Evolutionary conservation across 2,797 vertebrate genomes (phyloP).

Genomic region (Caiman crocodilus): DNA sequence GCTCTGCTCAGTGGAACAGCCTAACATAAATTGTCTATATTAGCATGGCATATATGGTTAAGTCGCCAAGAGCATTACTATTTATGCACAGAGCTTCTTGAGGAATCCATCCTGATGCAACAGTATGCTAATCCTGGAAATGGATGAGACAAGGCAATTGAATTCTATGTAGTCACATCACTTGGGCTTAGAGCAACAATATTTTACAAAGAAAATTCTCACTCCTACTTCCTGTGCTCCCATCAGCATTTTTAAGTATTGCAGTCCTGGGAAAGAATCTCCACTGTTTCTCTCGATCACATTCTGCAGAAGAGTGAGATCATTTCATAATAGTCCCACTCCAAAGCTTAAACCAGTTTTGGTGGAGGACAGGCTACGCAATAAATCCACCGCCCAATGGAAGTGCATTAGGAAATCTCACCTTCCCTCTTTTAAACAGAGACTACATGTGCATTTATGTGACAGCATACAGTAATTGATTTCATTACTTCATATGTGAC

Average conservation of each 20-base stretch:
- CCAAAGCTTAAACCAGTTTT: neutral
- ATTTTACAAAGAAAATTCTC: neutral
- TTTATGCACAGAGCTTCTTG: neutral
- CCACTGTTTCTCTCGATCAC: neutral
- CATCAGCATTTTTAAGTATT: neutral
- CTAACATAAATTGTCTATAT: neutral
- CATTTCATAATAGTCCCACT: neutral
- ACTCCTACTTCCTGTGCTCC: neutral
- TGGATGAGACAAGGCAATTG: neutral
- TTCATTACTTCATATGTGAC: neutral
- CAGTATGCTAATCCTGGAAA: neutral
- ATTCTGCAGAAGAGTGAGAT: neutral
- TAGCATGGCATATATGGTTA: fast-evolving
- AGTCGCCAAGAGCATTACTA: fast-evolving
- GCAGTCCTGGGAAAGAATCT: neutral
- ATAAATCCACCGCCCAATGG: neutral
- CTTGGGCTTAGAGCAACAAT: neutral
- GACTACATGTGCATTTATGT: neutral
- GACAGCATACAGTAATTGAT: neutral
- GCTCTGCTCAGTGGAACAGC: neutral
- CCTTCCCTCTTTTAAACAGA: neutral
- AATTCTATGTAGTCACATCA: neutral
- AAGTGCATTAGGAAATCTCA: neutral
- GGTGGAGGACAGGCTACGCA: neutral
- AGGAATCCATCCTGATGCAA: neutral